Base-by-base conservation (phyloP, 1,140 invertebrate genomes). In the Drosophila tristis region DNA sequence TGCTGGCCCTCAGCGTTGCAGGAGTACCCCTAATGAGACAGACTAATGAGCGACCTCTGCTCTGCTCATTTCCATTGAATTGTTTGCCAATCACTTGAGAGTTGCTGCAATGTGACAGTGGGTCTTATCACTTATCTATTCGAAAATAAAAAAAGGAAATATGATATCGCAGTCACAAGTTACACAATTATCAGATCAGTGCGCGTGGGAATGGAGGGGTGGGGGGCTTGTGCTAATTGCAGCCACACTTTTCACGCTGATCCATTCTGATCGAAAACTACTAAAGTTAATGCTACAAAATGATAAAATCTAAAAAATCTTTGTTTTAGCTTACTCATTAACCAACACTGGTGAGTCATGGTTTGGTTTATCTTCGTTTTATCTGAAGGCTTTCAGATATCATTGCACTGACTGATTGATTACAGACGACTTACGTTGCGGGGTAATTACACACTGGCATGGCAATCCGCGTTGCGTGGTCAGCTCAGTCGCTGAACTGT, bases 371-470 rank as follows among this genome's bases (percentile, higher is more conserved):
- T 47, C 11, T 11, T 8, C 44, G 9, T 74, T 59, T 59, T 72
- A 75, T 60, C 57, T 29, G 9, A 67, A 20, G n/a, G 26, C n/a
- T 47, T 5, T 66, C 39, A 58, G 82, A 76, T 87, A 86, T 56
- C 42, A 78, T 25, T 62, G 86, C 78, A 87, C 78, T 58, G 63
- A 15, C 59, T 86, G 82, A 86, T 87, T 64, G 70, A 86, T 86
- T 79, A 57, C 0, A 9, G 31, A 31, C 39, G 53, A 15, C 53
- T 64, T 53, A 71, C 66, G 63, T 67, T 25, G 35, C 2, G 31
- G 23, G 20, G 7, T 15, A 70, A 70, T 70, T 62, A 74, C 64
- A 16, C 4, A 56, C 31, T 20, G 42, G 50, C 31, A 58, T 35
- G 42, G 25, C 42, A 15, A 20, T 7, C 42, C 31, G 1, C 5